These are phyloP conservation scores for Arctopsyche grandis DNA, from an alignment of 1,140 invertebrate species.

Conservation along the genomic window DNA sequence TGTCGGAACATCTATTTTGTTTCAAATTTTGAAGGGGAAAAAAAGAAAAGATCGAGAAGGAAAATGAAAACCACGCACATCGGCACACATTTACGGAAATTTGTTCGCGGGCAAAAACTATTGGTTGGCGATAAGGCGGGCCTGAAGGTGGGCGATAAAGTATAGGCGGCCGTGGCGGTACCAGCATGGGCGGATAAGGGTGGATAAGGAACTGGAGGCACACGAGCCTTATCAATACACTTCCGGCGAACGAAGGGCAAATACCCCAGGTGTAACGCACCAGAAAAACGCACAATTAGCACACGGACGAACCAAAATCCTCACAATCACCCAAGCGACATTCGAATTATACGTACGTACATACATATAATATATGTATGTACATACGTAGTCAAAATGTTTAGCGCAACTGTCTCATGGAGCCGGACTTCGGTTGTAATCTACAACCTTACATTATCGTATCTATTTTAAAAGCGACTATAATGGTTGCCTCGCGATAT, in stretches of 20 bases:
- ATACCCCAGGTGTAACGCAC: constrained; percentile 23
- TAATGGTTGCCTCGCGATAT: constrained; percentile 32
- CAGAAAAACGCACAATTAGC: constrained; percentile 37
- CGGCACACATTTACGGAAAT: constrained; percentile 7
- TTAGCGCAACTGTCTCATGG: no score
- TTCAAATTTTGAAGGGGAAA: not conserved
- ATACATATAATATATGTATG: not conserved
- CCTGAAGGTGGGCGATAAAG: constrained; percentile 44
- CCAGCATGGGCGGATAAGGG: constrained; percentile 45
- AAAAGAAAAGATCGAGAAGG: not conserved
- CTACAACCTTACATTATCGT: not conserved
- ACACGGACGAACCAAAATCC: not conserved
- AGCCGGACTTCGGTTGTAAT: not conserved
- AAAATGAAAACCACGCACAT: not conserved
- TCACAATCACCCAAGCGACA: not conserved
- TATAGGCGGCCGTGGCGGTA: constrained; percentile 36
- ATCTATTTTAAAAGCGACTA: constrained; percentile 36
- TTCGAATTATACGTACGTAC: not conserved
- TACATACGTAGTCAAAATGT: no score
- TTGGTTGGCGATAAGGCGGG: constrained; percentile 9
- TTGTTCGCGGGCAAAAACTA: constrained; percentile 27
- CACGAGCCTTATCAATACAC: constrained; percentile 23
- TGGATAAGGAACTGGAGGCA: constrained; percentile 39
- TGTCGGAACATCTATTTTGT: no score
- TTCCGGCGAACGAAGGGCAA: constrained; percentile 30